Conservation (phyloP, 2,113 vertebrate species). For the Calypte anna region DNA sequence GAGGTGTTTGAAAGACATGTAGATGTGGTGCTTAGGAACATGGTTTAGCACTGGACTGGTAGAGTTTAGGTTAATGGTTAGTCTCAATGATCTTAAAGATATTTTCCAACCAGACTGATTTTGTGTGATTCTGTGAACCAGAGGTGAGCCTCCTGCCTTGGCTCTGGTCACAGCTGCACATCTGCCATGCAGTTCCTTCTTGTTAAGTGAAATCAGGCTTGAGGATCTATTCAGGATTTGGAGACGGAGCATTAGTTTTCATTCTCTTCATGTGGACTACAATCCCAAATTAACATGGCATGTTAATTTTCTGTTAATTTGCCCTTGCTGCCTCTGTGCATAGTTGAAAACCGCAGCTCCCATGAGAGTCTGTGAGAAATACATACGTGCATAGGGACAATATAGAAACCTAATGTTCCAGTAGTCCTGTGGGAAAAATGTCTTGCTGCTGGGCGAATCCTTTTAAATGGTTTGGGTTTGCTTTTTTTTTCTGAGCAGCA, state of each 20-base stretch:
- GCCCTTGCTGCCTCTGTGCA: neutral
- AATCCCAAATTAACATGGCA: neutral
- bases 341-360: neutral
- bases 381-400: neutral
- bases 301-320: conserved; percentile 23
- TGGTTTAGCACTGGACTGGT: too few relatives aligned
- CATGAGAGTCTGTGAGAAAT: neutral
- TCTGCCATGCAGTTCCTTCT: neutral
- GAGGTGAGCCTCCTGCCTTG: neutral
- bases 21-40: too few relatives aligned
- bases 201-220: neutral
- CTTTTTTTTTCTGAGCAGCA: neutral
- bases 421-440: neutral
- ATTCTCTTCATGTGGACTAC: neutral
- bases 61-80: too few relatives aligned
- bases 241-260: neutral
- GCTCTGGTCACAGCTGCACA: neutral
- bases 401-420: neutral
- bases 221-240: neutral
- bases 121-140: too few relatives aligned
- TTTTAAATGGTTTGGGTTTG: neutral
- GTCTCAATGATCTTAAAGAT: too few relatives aligned
- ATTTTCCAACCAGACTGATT: too few relatives aligned
- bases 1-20: too few relatives aligned
- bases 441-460: neutral